Conservation (phyloP, 2,113 vertebrate genomes). For the Sitta europaea region DNA sequence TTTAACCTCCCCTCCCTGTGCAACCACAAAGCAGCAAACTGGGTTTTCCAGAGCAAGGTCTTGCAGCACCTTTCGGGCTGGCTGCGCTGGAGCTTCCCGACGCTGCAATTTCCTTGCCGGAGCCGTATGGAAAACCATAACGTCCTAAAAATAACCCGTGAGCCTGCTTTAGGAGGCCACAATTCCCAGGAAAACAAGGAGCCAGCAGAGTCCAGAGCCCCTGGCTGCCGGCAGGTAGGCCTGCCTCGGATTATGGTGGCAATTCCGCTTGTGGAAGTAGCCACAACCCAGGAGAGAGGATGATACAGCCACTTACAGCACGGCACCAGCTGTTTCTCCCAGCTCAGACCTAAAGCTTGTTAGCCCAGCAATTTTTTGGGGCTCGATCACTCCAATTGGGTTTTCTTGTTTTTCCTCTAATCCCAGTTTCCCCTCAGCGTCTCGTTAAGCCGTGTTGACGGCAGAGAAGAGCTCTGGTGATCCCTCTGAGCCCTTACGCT, state of each 20-base stretch:
- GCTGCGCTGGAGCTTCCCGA: not conserved
- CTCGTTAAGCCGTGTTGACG: slow-evolving; percentile 41
- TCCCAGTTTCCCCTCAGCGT: slow-evolving; percentile 43
- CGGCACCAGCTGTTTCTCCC: slow-evolving; percentile 45
- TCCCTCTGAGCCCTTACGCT: slow-evolving; percentile 59
- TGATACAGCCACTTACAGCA: slow-evolving; percentile 65
- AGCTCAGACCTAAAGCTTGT: slow-evolving; percentile 52
- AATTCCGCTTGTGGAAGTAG: not conserved
- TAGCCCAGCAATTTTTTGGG: not conserved
- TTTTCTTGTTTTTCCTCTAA: slow-evolving; percentile 52
- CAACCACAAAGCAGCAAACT: not conserved
- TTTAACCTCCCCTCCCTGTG: not conserved
- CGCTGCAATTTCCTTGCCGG: not conserved
- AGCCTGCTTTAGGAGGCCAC: not conserved
- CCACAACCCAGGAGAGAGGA: slow-evolving; percentile 20
- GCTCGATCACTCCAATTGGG: slow-evolving; percentile 41
- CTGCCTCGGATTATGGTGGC: slow-evolving; percentile 4
- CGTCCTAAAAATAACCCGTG: not conserved
- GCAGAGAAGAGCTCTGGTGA: slow-evolving; percentile 38
- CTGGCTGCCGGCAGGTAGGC: not conserved
- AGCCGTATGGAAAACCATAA: not conserved
- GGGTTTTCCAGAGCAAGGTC: not conserved
- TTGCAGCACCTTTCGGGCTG: slow-evolving; percentile 14
- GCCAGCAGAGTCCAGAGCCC: not conserved
- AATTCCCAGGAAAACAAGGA: not conserved